phyloP scores from a whole-genome alignment of 2,113 vertebrate genomes.

The Trogon melanurus region DNA sequence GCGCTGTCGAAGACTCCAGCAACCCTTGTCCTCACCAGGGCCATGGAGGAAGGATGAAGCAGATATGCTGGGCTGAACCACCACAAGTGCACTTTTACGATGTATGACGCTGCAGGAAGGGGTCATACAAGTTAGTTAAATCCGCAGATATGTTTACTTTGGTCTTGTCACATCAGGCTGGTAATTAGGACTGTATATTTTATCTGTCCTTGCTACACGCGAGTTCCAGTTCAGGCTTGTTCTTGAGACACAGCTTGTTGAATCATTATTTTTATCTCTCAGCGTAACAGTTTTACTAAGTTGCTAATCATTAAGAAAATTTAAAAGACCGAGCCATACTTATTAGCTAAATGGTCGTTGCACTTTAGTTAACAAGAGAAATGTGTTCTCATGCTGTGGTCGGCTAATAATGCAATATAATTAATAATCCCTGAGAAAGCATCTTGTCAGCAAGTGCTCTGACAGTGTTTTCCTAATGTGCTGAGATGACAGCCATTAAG shows the following conservation, averaged over 20 bases:
- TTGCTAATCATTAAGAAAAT: slow-evolving; percentile 78
- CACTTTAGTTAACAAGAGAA: slow-evolving; percentile 67
- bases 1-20: background rate
- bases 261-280: slow-evolving; percentile 59
- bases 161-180: background rate
- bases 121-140: background rate
- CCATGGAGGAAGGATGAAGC: background rate
- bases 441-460: slow-evolving; percentile 75
- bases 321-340: slow-evolving; percentile 41
- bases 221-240: slow-evolving; percentile 50
- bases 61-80: background rate
- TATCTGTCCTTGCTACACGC: background rate
- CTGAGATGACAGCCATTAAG: slow-evolving; percentile 62
- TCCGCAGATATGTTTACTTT: background rate
- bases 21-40: background rate
- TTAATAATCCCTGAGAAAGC: slow-evolving; percentile 76
- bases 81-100: background rate
- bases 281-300: slow-evolving; percentile 74
- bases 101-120: background rate
- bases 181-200: slow-evolving; percentile 6
- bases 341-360: slow-evolving; percentile 69
- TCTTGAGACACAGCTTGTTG: slow-evolving; percentile 41
- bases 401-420: slow-evolving; percentile 73
- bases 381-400: slow-evolving; percentile 10
- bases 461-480: slow-evolving; percentile 67